phyloP scores from a whole-genome alignment of 1,140 invertebrate species.

The Zaprionus ornatus region DNA sequence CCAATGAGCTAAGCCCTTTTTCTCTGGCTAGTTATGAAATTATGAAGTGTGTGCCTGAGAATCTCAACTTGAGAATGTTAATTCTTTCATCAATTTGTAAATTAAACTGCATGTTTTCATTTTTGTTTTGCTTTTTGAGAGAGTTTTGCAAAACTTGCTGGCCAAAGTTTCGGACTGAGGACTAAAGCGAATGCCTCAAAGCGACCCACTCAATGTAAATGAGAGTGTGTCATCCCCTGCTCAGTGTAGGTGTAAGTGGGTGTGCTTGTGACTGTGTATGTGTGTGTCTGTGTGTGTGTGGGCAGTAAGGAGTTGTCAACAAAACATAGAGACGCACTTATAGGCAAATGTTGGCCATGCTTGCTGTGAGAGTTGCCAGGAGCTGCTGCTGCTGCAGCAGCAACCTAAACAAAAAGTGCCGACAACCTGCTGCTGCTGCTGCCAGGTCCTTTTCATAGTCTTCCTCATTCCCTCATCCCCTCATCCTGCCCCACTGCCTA shows the following conservation, averaged over 20 bases:
- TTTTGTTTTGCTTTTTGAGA: background rate
- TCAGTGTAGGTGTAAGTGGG: conserved; percentile 4
- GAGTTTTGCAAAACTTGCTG: background rate
- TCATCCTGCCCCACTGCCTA: too few species aligned
- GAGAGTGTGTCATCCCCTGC: conserved; percentile 23
- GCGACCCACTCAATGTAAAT: conserved; percentile 1
- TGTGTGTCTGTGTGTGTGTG: conserved; percentile 41
- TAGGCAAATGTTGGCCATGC: conserved; percentile 63
- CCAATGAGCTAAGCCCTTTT: background rate
- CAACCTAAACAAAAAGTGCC: conserved; percentile 63
- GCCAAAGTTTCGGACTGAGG: background rate
- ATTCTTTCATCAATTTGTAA: background rate
- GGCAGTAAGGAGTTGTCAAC: conserved; percentile 75
- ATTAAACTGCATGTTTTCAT: conserved; percentile 48
- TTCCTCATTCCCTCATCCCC: background rate
- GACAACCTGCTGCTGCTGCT: conserved; percentile 59
- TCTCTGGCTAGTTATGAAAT: background rate
- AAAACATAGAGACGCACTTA: conserved; percentile 80
- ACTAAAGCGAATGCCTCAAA: background rate
- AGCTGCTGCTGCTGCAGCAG: conserved; percentile 45
- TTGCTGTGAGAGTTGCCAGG: conserved; percentile 30
- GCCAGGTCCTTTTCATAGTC: conserved; percentile 17
- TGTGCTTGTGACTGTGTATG: conserved; percentile 20
- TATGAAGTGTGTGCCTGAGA: background rate
- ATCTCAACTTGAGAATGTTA: background rate